Evolutionary conservation across 2,888 invertebrate genomes (phyloP).

Genomic region (Strigamia crassipes): DNA sequence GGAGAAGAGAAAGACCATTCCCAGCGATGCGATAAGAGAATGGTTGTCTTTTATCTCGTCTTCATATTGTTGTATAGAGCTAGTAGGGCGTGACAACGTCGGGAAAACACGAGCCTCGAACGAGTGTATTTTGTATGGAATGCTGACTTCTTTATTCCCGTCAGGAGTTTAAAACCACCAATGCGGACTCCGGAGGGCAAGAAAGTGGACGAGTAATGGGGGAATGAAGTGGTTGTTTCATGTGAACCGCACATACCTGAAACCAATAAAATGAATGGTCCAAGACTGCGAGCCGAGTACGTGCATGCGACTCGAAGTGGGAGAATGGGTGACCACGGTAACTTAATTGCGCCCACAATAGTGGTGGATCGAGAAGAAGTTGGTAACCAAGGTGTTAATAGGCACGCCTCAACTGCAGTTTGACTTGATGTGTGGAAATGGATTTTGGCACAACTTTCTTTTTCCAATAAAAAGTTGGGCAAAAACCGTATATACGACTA

Average conservation of each 20-base stretch:
- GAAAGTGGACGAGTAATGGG: conserved; percentile 38
- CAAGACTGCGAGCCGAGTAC: background rate
- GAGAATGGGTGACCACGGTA: conserved; percentile 39
- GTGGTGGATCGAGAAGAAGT: conserved; percentile 7
- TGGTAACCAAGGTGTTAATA: conserved; percentile 24
- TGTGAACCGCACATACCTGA: conserved; percentile 40
- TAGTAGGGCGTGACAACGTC: background rate
- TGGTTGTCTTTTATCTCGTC: conserved; percentile 40
- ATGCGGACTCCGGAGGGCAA: conserved; percentile 35
- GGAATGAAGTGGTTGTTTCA: conserved; percentile 42
- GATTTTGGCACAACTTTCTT: background rate
- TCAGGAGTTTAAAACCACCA: conserved; percentile 40
- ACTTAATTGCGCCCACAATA: conserved; percentile 37
- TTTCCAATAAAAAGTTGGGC: background rate
- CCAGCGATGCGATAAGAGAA: conserved; percentile 30
- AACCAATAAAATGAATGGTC: conserved; percentile 38
- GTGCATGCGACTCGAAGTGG: conserved; percentile 12
- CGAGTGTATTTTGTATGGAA: conserved; percentile 32
- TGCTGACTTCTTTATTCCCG: conserved; percentile 40
- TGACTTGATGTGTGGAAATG: background rate
- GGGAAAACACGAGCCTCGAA: background rate
- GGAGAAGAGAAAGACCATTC: background rate
- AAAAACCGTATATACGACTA: background rate
- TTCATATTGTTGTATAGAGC: conserved; percentile 25
- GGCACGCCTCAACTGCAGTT: conserved; percentile 4